These are phyloP conservation scores for Brachyalestes nurse DNA, from an alignment of 2,797 vertebrate genomes.

Conservation along the genomic window DNA sequence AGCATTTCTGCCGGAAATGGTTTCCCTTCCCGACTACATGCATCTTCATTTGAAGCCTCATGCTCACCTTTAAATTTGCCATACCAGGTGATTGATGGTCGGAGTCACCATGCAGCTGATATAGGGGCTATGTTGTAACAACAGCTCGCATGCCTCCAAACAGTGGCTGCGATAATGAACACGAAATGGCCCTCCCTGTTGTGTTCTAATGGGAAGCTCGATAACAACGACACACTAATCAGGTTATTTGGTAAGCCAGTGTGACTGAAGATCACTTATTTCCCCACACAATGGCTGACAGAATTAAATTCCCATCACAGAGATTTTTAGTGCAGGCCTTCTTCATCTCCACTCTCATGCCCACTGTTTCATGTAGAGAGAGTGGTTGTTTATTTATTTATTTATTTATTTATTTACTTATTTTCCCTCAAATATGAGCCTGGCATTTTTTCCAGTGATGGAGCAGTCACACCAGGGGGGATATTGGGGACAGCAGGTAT, in stretches of 20 bases:
- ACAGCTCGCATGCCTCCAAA: slow-evolving; percentile 18
- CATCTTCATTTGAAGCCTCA: slow-evolving; percentile 68
- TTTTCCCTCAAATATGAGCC: background rate
- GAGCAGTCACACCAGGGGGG: slow-evolving; percentile 1
- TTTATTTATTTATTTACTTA: background rate
- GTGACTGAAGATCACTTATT: slow-evolving; percentile 32
- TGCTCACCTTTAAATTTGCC: slow-evolving; percentile 59
- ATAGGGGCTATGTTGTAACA: slow-evolving; percentile 22
- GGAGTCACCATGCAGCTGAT: slow-evolving; percentile 14
- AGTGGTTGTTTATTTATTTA: background rate
- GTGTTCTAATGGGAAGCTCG: slow-evolving; percentile 33
- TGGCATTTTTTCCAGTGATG: background rate
- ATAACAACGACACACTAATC: slow-evolving; percentile 32
- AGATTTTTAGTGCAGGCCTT: background rate
- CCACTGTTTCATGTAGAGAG: background rate
- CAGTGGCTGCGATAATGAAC: slow-evolving; percentile 42
- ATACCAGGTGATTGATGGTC: slow-evolving; percentile 50
- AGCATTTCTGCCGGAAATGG: slow-evolving; percentile 44
- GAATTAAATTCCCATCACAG: background rate
- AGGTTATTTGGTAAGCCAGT: slow-evolving; percentile 36
- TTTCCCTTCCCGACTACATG: slow-evolving; percentile 57
- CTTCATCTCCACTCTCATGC: background rate
- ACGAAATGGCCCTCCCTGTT: slow-evolving; percentile 33
- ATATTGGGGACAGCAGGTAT: slow-evolving; percentile 18
- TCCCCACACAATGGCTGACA: background rate